Evolutionary conservation across 2,113 vertebrate genomes (phyloP).

Genomic region (Propithecus coquereli): DNA sequence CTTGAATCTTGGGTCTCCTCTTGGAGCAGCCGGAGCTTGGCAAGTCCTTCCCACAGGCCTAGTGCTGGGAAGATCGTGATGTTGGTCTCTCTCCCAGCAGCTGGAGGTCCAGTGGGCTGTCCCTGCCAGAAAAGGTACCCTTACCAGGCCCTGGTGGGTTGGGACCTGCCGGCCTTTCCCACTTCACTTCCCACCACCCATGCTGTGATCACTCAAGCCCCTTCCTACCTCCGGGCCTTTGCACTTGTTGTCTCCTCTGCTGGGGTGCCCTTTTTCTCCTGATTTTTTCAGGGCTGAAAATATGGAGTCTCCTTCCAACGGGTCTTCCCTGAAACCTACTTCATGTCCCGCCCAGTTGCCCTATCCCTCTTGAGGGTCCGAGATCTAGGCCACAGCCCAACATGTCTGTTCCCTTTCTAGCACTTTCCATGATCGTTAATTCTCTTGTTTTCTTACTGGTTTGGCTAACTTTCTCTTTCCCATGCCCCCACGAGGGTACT

Average conservation of each 20-base stretch:
- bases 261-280: not conserved
- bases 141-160: not conserved
- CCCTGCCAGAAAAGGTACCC: not conserved
- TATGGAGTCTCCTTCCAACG: not conserved
- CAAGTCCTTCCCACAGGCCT: accelerated
- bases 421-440: not conserved
- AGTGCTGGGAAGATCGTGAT: not conserved
- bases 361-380: not conserved
- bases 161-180: not conserved
- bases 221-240: not conserved
- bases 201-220: not conserved
- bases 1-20: not conserved
- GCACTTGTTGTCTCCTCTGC: not conserved
- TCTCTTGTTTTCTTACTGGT: not conserved
- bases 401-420: not conserved
- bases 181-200: not conserved
- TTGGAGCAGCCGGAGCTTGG: not conserved
- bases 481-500: not conserved
- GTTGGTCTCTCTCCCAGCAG: not conserved
- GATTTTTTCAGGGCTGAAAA: not conserved
- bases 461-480: not conserved
- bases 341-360: not conserved
- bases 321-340: not conserved
- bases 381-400: not conserved
- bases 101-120: not conserved